Evolutionary conservation across 2,797 vertebrate genomes (phyloP).

Genomic region (Parauchenoglanis ngamensis): DNA sequence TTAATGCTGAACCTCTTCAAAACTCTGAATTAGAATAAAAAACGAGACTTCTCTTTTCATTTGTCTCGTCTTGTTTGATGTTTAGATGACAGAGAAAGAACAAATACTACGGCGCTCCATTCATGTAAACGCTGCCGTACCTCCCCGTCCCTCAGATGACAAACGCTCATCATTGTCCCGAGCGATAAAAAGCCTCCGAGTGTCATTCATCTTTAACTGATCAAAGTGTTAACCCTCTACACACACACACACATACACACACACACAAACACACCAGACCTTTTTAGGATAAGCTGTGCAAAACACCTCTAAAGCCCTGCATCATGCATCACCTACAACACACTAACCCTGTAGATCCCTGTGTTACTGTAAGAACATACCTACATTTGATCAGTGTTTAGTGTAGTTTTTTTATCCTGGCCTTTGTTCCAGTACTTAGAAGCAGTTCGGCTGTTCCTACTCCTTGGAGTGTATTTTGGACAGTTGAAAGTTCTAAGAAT

Average conservation of each 20-base stretch:
- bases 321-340: not conserved
- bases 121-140: constrained; percentile 13
- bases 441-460: not conserved
- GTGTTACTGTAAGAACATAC: not conserved
- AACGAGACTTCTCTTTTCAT: not conserved
- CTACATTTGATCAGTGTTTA: not conserved
- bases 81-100: constrained; percentile 33
- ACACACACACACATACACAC: constrained; percentile 31
- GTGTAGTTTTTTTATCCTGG: not conserved
- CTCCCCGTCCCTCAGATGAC: constrained; percentile 36
- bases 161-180: constrained; percentile 47
- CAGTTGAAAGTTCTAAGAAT: not conserved
- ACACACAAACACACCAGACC: constrained; percentile 28
- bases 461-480: not conserved
- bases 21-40: not conserved
- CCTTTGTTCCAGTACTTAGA: not conserved
- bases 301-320: not conserved
- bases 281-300: not conserved
- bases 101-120: constrained; percentile 28
- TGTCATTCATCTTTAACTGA: constrained; percentile 54
- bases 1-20: constrained; percentile 15
- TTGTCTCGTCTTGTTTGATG: constrained; percentile 36
- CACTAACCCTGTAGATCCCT: not conserved
- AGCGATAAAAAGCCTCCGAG: constrained; percentile 35
- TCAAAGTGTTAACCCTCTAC: constrained; percentile 50